Evolutionary conservation across 2,888 invertebrate genomes (phyloP), one percentile per base, ranked within the genome.

Genomic region (Nemoura dubitans): DNA sequence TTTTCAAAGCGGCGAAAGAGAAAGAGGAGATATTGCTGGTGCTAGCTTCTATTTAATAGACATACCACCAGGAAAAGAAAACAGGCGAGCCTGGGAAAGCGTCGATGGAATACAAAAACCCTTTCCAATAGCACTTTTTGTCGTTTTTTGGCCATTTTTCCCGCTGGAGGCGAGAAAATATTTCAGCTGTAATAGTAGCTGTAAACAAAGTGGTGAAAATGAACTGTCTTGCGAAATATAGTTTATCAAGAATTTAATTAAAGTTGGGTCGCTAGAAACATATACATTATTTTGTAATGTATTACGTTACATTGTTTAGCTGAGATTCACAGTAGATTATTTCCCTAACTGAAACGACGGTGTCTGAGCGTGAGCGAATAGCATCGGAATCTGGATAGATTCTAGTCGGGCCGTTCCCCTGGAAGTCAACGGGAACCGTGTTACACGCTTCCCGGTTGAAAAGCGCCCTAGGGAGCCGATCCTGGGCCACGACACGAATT

Each of bases 1-100:
- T 10, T 28, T 28, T 78, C 78, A 28, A 26, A 78, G 78, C 2
- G 28, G 78, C 26, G 78, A 78, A 28, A 78, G 78, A 78, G 78
- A 78, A 26, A 78, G 78, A 78, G 78, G 2, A n/a, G 10, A 28
- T 59, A 59, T 59, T 59, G 59, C 59, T 16, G 14, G 27, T 6
- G 28, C 78, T 25, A 26, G 78, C 28, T 26, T 26, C 78, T 78
- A 78, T 78, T 78, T 78, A 78, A 78, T 78, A 78, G 78, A 78
- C 78, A 78, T 78, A 78, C 78, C 78, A 27, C 78, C 78, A 2
- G 26, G 78, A 27, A 78, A 28, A n/a, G 59, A 59, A 59, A 78
- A 78, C 78, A 78, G 78, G 25, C 78, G 0, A 78, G 28, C 27
- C 14, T 59, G 26, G 25, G 10, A 6, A 78, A 28, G 28, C 78